Evolutionary conservation across 2,113 vertebrate species (phyloP).

Genomic region (Cyprinodon tularosa): DNA sequence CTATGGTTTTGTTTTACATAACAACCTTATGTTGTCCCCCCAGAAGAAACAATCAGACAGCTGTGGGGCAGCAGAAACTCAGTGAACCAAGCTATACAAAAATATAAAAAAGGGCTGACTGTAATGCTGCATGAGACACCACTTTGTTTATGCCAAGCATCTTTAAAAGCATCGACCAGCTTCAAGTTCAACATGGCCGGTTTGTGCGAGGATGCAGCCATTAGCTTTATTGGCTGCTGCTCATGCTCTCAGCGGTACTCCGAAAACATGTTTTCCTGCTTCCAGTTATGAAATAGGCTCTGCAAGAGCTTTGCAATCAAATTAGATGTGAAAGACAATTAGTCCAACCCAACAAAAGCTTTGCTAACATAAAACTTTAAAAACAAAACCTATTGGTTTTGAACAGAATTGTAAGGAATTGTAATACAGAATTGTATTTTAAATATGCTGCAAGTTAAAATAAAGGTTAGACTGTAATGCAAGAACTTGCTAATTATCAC

Average conservation of each 20-base stretch:
- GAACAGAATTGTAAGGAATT: neutral
- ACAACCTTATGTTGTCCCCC: neutral
- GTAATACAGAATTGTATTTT: no score
- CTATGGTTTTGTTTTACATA: neutral
- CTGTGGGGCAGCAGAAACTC: neutral
- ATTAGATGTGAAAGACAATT: neutral
- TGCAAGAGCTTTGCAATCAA: neutral
- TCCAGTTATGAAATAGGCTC: slow-evolving; percentile 29
- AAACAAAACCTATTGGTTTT: neutral
- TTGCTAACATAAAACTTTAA: neutral
- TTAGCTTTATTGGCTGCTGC: slow-evolving; percentile 37
- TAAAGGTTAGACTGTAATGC: neutral
- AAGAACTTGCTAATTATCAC: neutral
- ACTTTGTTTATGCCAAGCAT: neutral
- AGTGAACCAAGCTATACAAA: neutral
- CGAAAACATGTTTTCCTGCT: slow-evolving; percentile 32
- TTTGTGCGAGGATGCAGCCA: slow-evolving; percentile 6
- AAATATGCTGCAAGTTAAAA: neutral
- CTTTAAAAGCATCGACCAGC: slow-evolving; percentile 10
- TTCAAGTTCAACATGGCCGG: neutral
- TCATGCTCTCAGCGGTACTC: slow-evolving; percentile 13
- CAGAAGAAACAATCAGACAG: slow-evolving; percentile 12
- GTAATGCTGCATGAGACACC: neutral
- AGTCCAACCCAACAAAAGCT: no score
- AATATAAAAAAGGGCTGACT: neutral